Base-by-base conservation (phyloP, 2,888 invertebrate species). In the Netelia melanura region DNA sequence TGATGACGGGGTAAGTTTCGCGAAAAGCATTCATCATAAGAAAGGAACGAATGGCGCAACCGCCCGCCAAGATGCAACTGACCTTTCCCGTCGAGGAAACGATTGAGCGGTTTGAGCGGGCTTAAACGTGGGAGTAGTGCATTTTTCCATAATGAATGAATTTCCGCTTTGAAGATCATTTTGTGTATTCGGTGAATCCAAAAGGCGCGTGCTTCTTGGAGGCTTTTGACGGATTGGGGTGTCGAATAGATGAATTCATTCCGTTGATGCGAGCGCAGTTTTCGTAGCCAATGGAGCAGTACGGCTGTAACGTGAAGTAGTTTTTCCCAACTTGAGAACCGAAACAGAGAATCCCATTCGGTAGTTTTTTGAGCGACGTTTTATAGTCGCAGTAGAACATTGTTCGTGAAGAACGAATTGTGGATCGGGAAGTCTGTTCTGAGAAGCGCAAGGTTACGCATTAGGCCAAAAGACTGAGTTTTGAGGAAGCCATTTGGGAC, bases 401-500 rank as follows among this genome's bases (percentile, higher is more conserved):
- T 54, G n/a, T 54, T 54, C 54, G 54, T 17, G 8, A 1, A 54
- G 10, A 6, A 74, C 61, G 14, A n/a, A 2, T 30, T 21, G 14
- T 8, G 0, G 64, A 54, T 71, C 38, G 62, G 2, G 11, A 0
- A 9, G 2, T n/a, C 48, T 25, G 6, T 10, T 70, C 62, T 1
- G 11, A 3, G 61, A 30, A 2, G 68, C 70, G 43, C 8, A n/a
- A 38, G 71, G 78, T 52, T 38, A 64, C 11, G 62, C 1, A 17
- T 54, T 54, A 5, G 71, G 78, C 70, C 78, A 79, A 17, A 54
- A 54, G 17, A 10, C 54, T 14, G n/a, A 54, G 2, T 79, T 48
- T 48, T 23, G 67, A 1, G 11, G 11, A 0, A 89, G 78, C 87
- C 88, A 90, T 6, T 52, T 2, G 0, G 88, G 89, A 3, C 89